These are phyloP conservation scores for Drosophila nasuta DNA, from an alignment of 1,140 invertebrate species.

Conservation along the genomic window DNA sequence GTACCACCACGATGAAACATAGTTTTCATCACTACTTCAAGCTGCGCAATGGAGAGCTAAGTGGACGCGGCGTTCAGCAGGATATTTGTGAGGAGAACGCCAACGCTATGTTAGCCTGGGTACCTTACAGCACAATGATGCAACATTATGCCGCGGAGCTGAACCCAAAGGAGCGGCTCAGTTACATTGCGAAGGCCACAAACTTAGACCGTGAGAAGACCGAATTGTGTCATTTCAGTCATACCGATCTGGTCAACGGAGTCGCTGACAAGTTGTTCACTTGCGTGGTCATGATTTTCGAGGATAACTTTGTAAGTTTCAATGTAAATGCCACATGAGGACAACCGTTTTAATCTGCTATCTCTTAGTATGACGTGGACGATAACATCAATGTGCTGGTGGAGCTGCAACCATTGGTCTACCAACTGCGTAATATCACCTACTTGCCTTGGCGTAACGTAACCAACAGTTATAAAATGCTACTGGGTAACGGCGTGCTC, in stretches of 20 bases:
- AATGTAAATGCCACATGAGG: background rate
- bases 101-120: conserved; percentile 67
- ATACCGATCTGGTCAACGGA: conserved; percentile 72
- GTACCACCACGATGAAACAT: conserved; percentile 56
- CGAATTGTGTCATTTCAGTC: conserved; percentile 75
- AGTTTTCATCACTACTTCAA: conserved; percentile 71
- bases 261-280: conserved; percentile 71
- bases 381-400: conserved; percentile 78
- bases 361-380: conserved; percentile 67
- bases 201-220: conserved; percentile 73
- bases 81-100: conserved; percentile 60
- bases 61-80: conserved; percentile 56
- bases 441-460: conserved; percentile 76
- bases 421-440: conserved; percentile 72
- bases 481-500: conserved; percentile 57
- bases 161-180: conserved; percentile 74
- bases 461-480: conserved; percentile 74
- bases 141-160: conserved; percentile 64
- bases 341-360: background rate
- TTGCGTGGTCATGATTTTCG: conserved; percentile 82
- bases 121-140: conserved; percentile 70
- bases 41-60: conserved; percentile 70
- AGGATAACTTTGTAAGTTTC: conserved; percentile 79
- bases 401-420: conserved; percentile 73
- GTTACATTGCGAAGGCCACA: conserved; percentile 78